Conservation (phyloP, 2,888 invertebrate genomes). For the Hylaea fasciaria region DNA sequence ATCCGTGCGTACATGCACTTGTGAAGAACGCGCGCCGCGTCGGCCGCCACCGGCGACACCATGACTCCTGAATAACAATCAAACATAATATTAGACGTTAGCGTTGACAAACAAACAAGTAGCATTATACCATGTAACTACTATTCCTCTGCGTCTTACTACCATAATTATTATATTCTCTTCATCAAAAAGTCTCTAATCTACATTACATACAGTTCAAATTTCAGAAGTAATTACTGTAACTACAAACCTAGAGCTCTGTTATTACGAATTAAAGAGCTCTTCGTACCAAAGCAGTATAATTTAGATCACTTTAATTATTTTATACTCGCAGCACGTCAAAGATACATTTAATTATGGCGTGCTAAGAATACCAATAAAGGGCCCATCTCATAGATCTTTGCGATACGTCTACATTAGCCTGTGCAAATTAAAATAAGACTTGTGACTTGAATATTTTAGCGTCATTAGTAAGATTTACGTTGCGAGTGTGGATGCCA, state of each 20-base stretch:
- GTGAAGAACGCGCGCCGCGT: conserved; percentile 76
- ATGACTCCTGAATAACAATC: conserved; percentile 83
- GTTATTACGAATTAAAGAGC: neutral
- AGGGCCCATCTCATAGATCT: conserved; percentile 24
- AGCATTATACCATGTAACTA: too few species aligned
- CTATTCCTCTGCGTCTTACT: too few species aligned
- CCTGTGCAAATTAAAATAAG: conserved; percentile 27
- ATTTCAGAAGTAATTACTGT: too few species aligned
- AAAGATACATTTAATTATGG: conserved; percentile 23
- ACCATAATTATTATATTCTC: too few species aligned
- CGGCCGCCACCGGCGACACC: conserved; percentile 86
- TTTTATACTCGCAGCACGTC: conserved; percentile 20
- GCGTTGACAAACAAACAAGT: too few species aligned
- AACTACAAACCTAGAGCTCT: neutral
- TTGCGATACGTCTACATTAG: conserved; percentile 8
- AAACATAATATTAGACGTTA: neutral
- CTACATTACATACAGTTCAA: too few species aligned
- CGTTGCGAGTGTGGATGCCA: neutral
- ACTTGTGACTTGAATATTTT: conserved; percentile 24
- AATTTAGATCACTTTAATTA: conserved; percentile 4
- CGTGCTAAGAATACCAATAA: conserved; percentile 36
- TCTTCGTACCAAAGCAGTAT: neutral
- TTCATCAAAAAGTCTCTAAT: too few species aligned
- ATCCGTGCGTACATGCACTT: conserved; percentile 73
- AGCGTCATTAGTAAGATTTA: neutral